Conservation (phyloP, 2,888 invertebrate species). For the Ommatoiulus sabulosus region DNA sequence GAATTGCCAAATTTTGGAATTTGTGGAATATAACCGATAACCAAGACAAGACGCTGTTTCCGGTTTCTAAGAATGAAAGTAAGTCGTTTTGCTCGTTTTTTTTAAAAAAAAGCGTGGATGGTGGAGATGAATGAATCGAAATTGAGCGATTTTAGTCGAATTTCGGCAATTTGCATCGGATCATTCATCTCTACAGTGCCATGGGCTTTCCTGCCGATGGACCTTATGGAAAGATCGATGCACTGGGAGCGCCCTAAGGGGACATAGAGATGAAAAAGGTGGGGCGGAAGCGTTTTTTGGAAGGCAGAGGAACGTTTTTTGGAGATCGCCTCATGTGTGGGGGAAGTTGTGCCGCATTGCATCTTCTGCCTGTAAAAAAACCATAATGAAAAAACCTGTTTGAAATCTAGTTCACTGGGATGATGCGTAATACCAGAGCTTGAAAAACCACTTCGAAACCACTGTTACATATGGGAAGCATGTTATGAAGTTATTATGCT, state of each 20-base stretch:
- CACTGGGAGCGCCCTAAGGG: neutral
- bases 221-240: neutral
- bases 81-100: neutral
- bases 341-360: neutral
- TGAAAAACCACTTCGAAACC: neutral
- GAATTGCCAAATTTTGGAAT: constrained; percentile 57
- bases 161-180: too few species aligned
- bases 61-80: constrained; percentile 49
- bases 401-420: constrained; percentile 1
- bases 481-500: neutral
- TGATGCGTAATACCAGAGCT: neutral
- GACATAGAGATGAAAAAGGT: neutral
- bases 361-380: neutral
- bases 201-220: neutral
- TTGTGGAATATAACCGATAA: constrained; percentile 56
- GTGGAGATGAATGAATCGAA: too few species aligned
- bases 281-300: neutral
- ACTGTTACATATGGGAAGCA: neutral
- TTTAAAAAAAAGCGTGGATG: neutral
- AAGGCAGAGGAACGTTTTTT: constrained; percentile 27
- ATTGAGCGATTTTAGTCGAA: too few species aligned
- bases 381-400: neutral
- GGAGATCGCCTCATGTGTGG: neutral
- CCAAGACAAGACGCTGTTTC: constrained; percentile 44
- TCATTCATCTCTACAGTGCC: neutral